Evolutionary conservation across 2,113 vertebrate genomes (phyloP).

Genomic region (Seriola aureovittata): DNA sequence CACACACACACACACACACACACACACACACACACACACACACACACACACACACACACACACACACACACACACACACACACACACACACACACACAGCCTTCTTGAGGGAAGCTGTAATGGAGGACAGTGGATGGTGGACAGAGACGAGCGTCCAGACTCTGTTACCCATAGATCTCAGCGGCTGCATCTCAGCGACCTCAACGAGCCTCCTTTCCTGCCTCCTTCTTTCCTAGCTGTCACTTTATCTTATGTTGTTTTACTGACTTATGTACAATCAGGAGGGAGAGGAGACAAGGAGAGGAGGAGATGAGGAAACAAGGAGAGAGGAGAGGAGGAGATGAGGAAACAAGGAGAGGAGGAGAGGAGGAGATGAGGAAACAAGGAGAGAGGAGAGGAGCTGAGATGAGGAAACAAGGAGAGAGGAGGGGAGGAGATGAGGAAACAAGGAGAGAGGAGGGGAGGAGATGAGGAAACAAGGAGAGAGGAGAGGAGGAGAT

Average conservation of each 20-base stretch:
- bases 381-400: no score
- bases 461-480: slow-evolving; percentile 3
- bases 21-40: slow-evolving; percentile 20
- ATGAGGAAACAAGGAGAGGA: no score
- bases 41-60: slow-evolving; percentile 11
- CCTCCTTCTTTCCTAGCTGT: background rate
- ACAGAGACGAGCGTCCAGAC: slow-evolving; percentile 43
- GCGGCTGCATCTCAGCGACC: slow-evolving; percentile 48
- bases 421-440: no score
- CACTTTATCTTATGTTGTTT: no score
- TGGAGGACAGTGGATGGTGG: slow-evolving; percentile 63
- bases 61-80: slow-evolving; percentile 26
- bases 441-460: no score
- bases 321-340: no score
- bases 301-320: no score
- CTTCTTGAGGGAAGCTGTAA: slow-evolving; percentile 56
- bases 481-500: slow-evolving; percentile 47
- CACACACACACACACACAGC: background rate
- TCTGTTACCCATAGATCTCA: slow-evolving; percentile 54
- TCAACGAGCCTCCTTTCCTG: slow-evolving; percentile 16
- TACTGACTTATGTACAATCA: no score
- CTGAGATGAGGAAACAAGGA: no score
- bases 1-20: slow-evolving; percentile 20
- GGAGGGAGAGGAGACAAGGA: no score
- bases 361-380: no score